These are phyloP conservation scores for Drosophila subsilvestris DNA, from an alignment of 2,888 invertebrate species.

Conservation along the genomic window DNA sequence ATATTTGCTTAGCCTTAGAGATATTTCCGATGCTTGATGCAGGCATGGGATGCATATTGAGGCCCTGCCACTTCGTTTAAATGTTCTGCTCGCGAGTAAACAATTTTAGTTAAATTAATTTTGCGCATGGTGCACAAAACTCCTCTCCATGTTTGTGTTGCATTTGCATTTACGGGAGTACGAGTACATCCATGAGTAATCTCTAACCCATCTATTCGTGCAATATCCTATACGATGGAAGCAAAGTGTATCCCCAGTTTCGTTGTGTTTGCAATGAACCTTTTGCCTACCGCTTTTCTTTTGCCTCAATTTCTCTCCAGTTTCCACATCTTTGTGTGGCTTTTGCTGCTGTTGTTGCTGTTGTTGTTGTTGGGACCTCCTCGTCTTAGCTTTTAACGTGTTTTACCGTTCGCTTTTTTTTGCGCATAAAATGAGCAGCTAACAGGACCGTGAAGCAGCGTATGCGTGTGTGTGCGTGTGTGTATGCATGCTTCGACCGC, in stretches of 20 bases:
- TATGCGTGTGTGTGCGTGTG: conserved; percentile 13
- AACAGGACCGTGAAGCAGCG: conserved; percentile 22
- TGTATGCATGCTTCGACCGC: conserved; percentile 15
- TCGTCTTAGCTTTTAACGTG: conserved; percentile 77
- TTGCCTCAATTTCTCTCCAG: conserved; percentile 7
- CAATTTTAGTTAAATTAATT: too few species aligned
- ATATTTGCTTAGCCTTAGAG: too few species aligned
- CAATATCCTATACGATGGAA: too few species aligned
- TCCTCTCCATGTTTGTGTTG: too few species aligned
- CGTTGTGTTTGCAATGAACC: background rate
- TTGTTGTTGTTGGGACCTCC: conserved; percentile 38
- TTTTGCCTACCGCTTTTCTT: conserved; percentile 8
- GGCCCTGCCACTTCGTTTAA: too few species aligned
- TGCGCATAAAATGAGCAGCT: conserved; percentile 72
- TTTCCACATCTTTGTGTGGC: conserved; percentile 1
- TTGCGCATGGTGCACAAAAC: too few species aligned
- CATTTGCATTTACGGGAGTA: too few species aligned
- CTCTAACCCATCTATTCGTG: too few species aligned
- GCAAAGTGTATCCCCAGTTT: background rate
- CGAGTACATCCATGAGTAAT: too few species aligned
- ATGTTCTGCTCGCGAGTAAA: too few species aligned
- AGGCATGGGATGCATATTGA: too few species aligned
- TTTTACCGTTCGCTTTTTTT: conserved; percentile 74
- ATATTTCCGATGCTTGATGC: too few species aligned
- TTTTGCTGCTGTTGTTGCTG: conserved; percentile 21